A percentile compares a stretch with the other conserved stretches of the same genome.
Evolutionary conservation across 2,113 vertebrate species (phyloP).

Genomic region (Pteruthius melanotis): DNA sequence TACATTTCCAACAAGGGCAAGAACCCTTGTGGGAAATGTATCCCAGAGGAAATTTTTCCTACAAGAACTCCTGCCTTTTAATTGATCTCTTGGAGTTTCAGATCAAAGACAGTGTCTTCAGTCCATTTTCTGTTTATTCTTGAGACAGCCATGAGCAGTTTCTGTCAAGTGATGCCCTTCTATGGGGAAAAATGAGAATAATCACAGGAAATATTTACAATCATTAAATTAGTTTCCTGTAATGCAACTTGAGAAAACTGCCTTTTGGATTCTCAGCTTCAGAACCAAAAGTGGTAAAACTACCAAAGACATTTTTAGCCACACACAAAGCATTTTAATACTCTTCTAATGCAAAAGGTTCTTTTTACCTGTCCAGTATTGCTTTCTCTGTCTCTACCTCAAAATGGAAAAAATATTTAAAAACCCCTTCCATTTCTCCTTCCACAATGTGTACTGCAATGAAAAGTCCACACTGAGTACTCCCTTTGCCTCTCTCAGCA

Average conservation of each 20-base stretch:
- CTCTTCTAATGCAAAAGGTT: background rate
- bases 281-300: background rate
- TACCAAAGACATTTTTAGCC: background rate
- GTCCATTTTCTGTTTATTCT: background rate
- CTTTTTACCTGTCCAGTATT: background rate
- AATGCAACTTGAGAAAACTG: background rate
- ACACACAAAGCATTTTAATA: background rate
- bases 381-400: background rate
- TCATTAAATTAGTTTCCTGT: background rate
- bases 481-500: background rate
- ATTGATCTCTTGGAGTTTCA: background rate
- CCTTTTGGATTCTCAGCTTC: background rate
- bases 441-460: background rate
- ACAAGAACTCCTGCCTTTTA: background rate
- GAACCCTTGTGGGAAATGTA: background rate
- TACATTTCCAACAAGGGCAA: background rate
- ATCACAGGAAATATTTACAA: background rate
- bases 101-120: background rate
- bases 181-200: background rate
- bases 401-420: background rate
- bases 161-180: background rate
- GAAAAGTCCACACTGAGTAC: no score
- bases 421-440: background rate
- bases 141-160: background rate
- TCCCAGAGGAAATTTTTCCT: background rate